Percentiles rank a stretch among this genome's conserved stretches.
phyloP scores from a whole-genome alignment of 2,797 vertebrate species.

The Botia almorhae region DNA sequence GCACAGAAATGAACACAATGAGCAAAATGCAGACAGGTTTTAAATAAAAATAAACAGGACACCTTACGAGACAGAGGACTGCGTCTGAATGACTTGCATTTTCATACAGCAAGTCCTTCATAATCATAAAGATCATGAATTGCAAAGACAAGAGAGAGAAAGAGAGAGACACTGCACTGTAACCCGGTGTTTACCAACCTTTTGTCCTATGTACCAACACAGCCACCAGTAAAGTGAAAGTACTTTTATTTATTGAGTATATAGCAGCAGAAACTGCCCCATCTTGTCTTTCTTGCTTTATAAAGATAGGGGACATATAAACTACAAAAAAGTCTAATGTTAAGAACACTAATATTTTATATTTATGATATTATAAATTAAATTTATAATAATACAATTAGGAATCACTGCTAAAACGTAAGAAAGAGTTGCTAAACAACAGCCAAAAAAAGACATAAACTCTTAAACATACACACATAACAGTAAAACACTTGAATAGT shows the following conservation, averaged over 20 bases:
- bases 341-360: too few species aligned
- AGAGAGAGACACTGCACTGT: slow-evolving; percentile 23
- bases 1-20: slow-evolving; percentile 25
- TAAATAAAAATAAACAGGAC: slow-evolving; percentile 8
- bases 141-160: slow-evolving; percentile 5
- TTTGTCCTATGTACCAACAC: background rate
- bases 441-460: background rate
- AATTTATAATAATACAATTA: too few species aligned
- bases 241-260: background rate
- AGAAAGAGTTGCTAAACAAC: background rate
- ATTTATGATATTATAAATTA: too few species aligned
- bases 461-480: background rate
- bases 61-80: slow-evolving; percentile 12
- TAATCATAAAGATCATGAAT: slow-evolving; percentile 12
- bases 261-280: too few species aligned
- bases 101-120: slow-evolving; percentile 5
- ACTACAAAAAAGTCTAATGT: too few species aligned
- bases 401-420: background rate
- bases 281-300: too few species aligned
- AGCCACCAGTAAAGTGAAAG: background rate
- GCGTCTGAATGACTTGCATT: slow-evolving; percentile 58
- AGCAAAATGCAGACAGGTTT: slow-evolving; percentile 41
- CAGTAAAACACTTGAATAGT: background rate
- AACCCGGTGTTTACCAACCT: background rate
- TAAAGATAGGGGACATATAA: too few species aligned